These are phyloP conservation scores for Andrena praecox DNA, from an alignment of 2,888 invertebrate genomes.

Conservation along the genomic window DNA sequence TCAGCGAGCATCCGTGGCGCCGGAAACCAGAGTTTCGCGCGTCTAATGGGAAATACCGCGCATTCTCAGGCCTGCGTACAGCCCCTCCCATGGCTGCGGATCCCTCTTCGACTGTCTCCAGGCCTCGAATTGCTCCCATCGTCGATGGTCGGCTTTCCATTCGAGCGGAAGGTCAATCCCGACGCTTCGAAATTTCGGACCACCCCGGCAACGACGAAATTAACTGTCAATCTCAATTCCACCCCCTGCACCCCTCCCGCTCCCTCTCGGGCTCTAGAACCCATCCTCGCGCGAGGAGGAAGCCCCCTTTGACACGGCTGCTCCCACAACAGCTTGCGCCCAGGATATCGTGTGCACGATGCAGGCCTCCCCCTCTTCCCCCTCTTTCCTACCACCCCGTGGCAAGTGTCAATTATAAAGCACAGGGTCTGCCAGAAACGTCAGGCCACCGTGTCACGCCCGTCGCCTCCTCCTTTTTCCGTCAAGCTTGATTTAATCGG, in stretches of 20 bases:
- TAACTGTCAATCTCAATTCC: slow-evolving; percentile 85
- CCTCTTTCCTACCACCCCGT: slow-evolving; percentile 36
- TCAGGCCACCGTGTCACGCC: slow-evolving; percentile 64
- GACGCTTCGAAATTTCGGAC: slow-evolving; percentile 77
- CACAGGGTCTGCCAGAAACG: slow-evolving; percentile 67
- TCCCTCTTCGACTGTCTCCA: slow-evolving; percentile 39
- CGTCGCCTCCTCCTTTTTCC: slow-evolving; percentile 62
- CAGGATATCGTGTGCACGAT: slow-evolving; percentile 61
- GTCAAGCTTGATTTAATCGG: slow-evolving; percentile 64
- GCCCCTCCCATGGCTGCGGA: slow-evolving; percentile 19
- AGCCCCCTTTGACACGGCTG: slow-evolving; percentile 56
- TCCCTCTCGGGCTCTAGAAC: slow-evolving; percentile 9
- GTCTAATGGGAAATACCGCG: slow-evolving; percentile 59
- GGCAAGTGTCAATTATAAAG: slow-evolving; percentile 73
- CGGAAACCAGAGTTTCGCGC: slow-evolving; percentile 18
- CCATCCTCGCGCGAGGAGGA: slow-evolving; percentile 34
- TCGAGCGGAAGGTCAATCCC: slow-evolving; percentile 82
- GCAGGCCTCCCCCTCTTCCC: slow-evolving; percentile 18
- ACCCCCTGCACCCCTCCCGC: slow-evolving; percentile 35
- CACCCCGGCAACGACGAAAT: slow-evolving; percentile 79
- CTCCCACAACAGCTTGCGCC: slow-evolving; percentile 61
- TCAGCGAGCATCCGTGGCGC: slow-evolving; percentile 17
- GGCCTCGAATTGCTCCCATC: slow-evolving; percentile 33
- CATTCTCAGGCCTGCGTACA: slow-evolving; percentile 35
- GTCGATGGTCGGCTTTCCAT: slow-evolving; percentile 68